Conservation (phyloP, 2,113 vertebrate species). For the Ceyx cyanopectus region DNA sequence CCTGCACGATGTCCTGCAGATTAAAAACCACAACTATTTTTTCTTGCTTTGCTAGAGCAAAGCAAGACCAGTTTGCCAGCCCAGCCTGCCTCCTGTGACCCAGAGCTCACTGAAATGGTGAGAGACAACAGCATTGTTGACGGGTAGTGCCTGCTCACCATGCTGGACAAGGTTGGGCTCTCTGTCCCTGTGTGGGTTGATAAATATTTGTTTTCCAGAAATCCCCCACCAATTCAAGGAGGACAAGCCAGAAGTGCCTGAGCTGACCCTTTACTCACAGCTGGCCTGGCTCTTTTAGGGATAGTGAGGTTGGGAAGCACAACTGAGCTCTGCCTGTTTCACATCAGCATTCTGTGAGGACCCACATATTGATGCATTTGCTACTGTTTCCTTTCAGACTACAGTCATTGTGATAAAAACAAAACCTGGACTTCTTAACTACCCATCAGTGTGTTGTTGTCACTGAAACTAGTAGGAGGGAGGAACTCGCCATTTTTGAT, state of each 20-base stretch:
- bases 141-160: fast-evolving
- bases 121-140: background rate
- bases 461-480: constrained; percentile 66
- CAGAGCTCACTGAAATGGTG: background rate
- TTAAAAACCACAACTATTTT: background rate
- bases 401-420: constrained; percentile 47
- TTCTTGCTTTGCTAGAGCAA: background rate
- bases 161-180: no score
- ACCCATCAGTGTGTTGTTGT: constrained; percentile 85
- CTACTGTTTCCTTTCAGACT: background rate
- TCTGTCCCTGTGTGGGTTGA: background rate
- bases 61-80: background rate
- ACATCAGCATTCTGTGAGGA: fast-evolving
- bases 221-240: background rate
- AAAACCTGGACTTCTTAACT: constrained; percentile 69
- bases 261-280: background rate
- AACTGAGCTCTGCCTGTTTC: background rate
- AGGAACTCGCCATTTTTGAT: constrained; percentile 79
- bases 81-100: background rate
- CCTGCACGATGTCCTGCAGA: background rate
- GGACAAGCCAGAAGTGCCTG: background rate
- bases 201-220: background rate
- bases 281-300: background rate
- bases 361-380: background rate
- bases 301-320: background rate